These are phyloP conservation scores for Andrena flavipes DNA, from an alignment of 2,888 invertebrate genomes.

Conservation along the genomic window DNA sequence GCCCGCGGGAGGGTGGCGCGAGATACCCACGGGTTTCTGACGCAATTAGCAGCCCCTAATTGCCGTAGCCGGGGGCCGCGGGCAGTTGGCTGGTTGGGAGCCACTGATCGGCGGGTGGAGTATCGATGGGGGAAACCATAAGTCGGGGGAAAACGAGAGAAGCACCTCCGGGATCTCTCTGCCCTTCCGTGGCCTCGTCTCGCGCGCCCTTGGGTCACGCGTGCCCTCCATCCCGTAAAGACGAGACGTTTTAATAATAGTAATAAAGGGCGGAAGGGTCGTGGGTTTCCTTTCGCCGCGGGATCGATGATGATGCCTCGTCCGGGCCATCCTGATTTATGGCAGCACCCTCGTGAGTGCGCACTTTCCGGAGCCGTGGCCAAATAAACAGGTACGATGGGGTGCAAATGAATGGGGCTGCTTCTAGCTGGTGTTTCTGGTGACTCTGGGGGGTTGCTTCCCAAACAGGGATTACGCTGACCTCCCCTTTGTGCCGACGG, in stretches of 20 bases:
- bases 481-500: background rate
- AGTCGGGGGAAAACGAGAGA: constrained; percentile 39
- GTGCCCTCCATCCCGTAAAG: constrained; percentile 32
- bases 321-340: constrained; percentile 41
- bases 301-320: constrained; percentile 32
- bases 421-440: background rate
- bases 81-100: constrained; percentile 6
- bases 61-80: background rate
- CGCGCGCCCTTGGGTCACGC: constrained; percentile 55
- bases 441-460: background rate
- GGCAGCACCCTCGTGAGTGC: background rate
- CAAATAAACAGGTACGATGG: constrained; percentile 43
- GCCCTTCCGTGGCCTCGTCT: constrained; percentile 51
- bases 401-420: constrained; percentile 23
- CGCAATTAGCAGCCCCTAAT: constrained; percentile 17
- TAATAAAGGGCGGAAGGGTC: constrained; percentile 48
- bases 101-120: constrained; percentile 7
- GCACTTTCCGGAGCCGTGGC: constrained; percentile 5
- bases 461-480: background rate
- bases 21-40: background rate
- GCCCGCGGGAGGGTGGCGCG: background rate
- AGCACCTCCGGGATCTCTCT: constrained; percentile 46
- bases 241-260: constrained; percentile 68
- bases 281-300: constrained; percentile 6
- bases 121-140: constrained; percentile 54